Base-by-base conservation (phyloP, 2,113 vertebrate species). In the Tautogolabrus adspersus region DNA sequence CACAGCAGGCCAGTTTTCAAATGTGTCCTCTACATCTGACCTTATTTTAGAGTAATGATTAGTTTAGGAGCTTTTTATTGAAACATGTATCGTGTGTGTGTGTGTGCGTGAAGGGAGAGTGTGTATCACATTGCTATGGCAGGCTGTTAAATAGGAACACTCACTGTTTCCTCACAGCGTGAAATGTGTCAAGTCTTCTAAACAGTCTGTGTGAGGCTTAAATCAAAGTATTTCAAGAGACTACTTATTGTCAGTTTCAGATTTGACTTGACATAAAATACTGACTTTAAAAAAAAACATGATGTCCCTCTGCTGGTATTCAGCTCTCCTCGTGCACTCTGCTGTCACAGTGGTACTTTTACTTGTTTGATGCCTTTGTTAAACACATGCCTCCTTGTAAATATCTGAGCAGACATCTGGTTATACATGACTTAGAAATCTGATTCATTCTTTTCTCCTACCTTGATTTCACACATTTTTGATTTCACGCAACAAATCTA, bases 141-240 rank as follows among this genome's bases (percentile, higher is more conserved):
- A 51, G 19, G 11, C 21, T 54, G 34, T 56, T 2, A 37, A 37
- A 44, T 46, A 37, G 46, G 57, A 64, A n/a, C 13, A 23, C 30
- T 19, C 15, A 44, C 21, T 21, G 40, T 37, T 34, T 26, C 22
- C 60, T 52, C 21, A 67, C 22, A 51, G 8, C 38, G 4, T 1
- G 0, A 52, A 70, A n/a, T n/a, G 49, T 49, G 44, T 60, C 73
- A 57, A 10, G 16, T 23, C 2, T 26, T 46, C 30, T 22, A 56
- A 55, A 52, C 19, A 51, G 10, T 21, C 69, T 38, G 58, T 51
- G 23, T 42, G 42, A 13, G 47, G 47, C 56, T 67, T 64, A 61
- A 55, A 66, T 10, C 37, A 2, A 6, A 16, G 44, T 13, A 18
- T 42, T 26, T 42, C 15, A 13, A 37, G n/a, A 42, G n/a, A 42